These are phyloP conservation scores for Gymnocheta viridis DNA, from an alignment of 2,888 invertebrate species.

Conservation along the genomic window DNA sequence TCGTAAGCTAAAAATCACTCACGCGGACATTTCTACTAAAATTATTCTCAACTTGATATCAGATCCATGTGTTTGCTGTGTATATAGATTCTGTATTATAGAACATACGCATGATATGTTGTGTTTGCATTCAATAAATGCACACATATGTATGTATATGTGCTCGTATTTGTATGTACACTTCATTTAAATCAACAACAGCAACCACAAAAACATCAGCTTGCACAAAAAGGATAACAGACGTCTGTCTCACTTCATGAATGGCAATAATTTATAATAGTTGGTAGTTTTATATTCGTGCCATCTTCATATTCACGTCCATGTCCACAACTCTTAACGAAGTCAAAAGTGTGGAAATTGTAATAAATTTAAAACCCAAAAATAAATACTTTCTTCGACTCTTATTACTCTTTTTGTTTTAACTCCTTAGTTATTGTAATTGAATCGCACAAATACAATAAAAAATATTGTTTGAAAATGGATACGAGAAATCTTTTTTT, in stretches of 20 bases:
- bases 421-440: slow-evolving; percentile 43
- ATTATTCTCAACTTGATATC: no score
- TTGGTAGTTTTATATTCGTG: slow-evolving; percentile 20
- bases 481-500: slow-evolving; percentile 31
- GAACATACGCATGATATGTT: no score
- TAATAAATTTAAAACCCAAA: slow-evolving; percentile 61
- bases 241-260: slow-evolving; percentile 35
- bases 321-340: slow-evolving; percentile 39
- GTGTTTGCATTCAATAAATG: no score
- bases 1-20: no score
- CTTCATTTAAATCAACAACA: slow-evolving; percentile 52
- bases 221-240: slow-evolving; percentile 66
- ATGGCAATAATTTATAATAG: slow-evolving; percentile 62
- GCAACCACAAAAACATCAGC: slow-evolving; percentile 66
- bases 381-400: slow-evolving; percentile 51
- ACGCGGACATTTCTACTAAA: no score
- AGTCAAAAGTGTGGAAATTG: slow-evolving; percentile 73
- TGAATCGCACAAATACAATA: slow-evolving; percentile 23
- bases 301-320: slow-evolving; percentile 16
- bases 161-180: background rate
- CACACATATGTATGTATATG: no score
- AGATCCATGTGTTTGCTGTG: background rate
- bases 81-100: no score
- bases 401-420: slow-evolving; percentile 41
- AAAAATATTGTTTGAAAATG: slow-evolving; percentile 24